Percentiles rank a stretch among this genome's conserved stretches.
Evolutionary conservation across 1,140 invertebrate species (phyloP).

Genomic region (Dreissena rostriformis): DNA sequence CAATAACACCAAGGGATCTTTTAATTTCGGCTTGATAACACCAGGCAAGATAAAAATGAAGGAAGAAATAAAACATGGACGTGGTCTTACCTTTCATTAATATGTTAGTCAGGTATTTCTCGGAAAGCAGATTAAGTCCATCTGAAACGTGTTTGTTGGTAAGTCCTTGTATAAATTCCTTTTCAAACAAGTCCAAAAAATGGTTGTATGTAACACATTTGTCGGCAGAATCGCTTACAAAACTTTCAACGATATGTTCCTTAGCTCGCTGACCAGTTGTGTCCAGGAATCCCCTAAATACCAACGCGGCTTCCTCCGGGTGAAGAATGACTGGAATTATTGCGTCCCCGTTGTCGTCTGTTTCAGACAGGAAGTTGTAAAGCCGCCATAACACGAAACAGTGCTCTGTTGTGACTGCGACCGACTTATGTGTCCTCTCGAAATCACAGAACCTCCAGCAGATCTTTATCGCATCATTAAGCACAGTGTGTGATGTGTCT

Average conservation of each 20-base stretch:
- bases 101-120: constrained; percentile 45
- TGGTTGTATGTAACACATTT: constrained; percentile 24
- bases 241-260: constrained; percentile 15
- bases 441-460: constrained; percentile 53
- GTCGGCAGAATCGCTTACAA: constrained; percentile 18
- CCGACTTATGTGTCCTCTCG: constrained; percentile 18
- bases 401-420: constrained; percentile 26
- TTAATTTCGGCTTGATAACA: no score
- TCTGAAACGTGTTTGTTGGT: constrained; percentile 7
- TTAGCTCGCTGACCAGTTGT: constrained; percentile 42
- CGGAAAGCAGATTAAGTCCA: constrained; percentile 32
- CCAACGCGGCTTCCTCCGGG: constrained; percentile 27
- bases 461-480: constrained; percentile 20
- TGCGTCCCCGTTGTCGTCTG: constrained; percentile 27
- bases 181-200: constrained; percentile 50
- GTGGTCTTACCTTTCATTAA: constrained; percentile 30
- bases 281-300: constrained; percentile 38
- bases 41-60: no score
- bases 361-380: constrained; percentile 47
- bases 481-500: background rate
- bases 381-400: constrained; percentile 37
- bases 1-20: no score
- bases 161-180: constrained; percentile 31
- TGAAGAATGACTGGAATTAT: constrained; percentile 17
- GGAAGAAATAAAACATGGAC: no score